phyloP scores from a whole-genome alignment of 2,888 invertebrate genomes.

The Odontothrips loti region DNA sequence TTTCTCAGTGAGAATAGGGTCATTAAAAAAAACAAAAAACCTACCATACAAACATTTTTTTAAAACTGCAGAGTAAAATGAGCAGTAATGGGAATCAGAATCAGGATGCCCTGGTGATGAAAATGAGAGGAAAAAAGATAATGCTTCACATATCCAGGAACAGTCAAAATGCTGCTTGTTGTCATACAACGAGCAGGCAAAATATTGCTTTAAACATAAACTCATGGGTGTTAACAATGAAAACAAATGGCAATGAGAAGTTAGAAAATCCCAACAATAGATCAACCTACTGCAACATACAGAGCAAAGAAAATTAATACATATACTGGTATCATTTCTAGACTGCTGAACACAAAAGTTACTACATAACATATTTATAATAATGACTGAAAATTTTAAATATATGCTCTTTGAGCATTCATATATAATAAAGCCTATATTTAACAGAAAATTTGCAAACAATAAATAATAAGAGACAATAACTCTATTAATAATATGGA shows the following conservation, averaged over 20 bases:
- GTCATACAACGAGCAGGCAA: not conserved
- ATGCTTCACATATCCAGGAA: not conserved
- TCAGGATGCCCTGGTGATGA: not conserved
- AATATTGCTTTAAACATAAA: not conserved
- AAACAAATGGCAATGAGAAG: not conserved
- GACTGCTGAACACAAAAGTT: not conserved
- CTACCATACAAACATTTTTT: not conserved
- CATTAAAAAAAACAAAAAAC: not conserved
- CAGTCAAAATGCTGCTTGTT: not conserved
- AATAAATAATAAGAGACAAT: not conserved
- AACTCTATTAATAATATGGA: not conserved
- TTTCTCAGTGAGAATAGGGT: not conserved
- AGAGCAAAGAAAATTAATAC: not conserved
- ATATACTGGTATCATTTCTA: not conserved
- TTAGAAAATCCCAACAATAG: not conserved
- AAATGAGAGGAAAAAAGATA: not conserved
- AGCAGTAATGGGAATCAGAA: not conserved
- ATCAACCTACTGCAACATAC: not conserved
- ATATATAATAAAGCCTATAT: not conserved
- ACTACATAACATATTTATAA: not conserved
- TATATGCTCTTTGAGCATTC: slow-evolving; percentile 2
- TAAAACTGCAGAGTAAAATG: too few species aligned
- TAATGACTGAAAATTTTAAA: not conserved
- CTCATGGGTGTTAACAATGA: not conserved
- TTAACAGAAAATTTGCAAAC: not conserved